Evolutionary conservation across 2,888 invertebrate species (phyloP), one percentile per base, ranked within the genome.

Genomic region (Parapristionchus giblindavisi): DNA sequence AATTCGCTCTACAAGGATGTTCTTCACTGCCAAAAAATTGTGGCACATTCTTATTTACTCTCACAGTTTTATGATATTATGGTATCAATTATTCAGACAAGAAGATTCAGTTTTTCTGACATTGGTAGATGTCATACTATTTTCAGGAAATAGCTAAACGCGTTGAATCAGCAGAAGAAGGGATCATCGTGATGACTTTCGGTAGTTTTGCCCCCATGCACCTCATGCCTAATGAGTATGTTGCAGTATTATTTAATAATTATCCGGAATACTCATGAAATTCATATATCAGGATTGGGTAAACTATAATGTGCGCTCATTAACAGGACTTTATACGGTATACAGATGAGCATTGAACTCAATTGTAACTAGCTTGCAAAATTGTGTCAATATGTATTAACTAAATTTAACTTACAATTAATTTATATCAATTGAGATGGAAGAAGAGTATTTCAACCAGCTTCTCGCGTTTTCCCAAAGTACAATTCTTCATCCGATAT

Each of bases 401-500:
- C 36, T 60, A 21, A 36, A n/a, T 36, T 36, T 60, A n/a, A 36
- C 36, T 34, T 60, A 32, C n/a, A 32, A 34, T 60, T n/a, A 58
- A 51, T 51, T 21, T 51, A n/a, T 21, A 21, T 34, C 27, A 1
- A 40, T 70, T 17, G 11, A 70, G 70, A 52, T 70, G 70, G 70
- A 70, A 70, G 54, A 36, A 24, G 14, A 36, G 36, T 14, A 36
- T 70, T 3, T 14, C 24, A 8, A 54, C 27, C 36, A 29, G 29
- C 6, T 70, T 70, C 38, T 17, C 54, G 2, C 36, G 36, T 21
- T 70, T 70, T 21, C 70, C 70, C 14, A 14, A 54, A 17, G 34
- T 70, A 27, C 34, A 52, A 54, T 70, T 70, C 54, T 70, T 70
- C 70, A 54, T 70, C 36, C 70, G 70, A 36, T 70, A 70, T 24